These are phyloP conservation scores for Cotesia glomerata DNA, from an alignment of 1,140 invertebrate genomes.

Conservation along the genomic window DNA sequence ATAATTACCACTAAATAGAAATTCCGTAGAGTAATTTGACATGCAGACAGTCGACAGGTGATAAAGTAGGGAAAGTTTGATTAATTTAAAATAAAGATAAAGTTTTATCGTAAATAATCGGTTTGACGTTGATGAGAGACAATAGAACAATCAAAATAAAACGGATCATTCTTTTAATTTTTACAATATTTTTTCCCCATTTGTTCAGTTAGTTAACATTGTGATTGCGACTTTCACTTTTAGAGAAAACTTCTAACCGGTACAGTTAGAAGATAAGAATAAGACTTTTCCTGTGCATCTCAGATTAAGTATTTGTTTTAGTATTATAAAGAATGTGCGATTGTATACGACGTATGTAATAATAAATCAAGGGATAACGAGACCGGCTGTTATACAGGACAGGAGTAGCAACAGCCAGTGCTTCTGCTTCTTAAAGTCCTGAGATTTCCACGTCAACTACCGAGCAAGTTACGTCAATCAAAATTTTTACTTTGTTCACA, in stretches of 20 bases:
- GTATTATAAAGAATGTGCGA: constrained; percentile 1
- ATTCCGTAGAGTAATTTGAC: too few relatives aligned
- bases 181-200: not conserved
- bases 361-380: constrained; percentile 35
- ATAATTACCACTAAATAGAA: too few relatives aligned
- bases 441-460: constrained; percentile 22
- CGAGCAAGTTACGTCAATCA: constrained; percentile 16
- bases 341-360: constrained; percentile 24
- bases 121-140: too few relatives aligned
- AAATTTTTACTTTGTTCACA: not conserved
- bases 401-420: too few relatives aligned
- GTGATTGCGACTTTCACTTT: not conserved
- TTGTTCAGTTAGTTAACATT: not conserved
- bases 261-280: not conserved
- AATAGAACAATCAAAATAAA: not conserved
- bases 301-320: not conserved
- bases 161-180: not conserved
- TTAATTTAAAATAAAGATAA: too few relatives aligned
- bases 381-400: not conserved
- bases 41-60: too few relatives aligned
- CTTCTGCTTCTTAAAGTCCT: not conserved
- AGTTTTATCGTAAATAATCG: too few relatives aligned
- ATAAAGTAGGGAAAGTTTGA: too few relatives aligned
- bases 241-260: not conserved
- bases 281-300: constrained; percentile 16